A percentile compares a stretch with the other conserved stretches of the same genome.
phyloP scores from a whole-genome alignment of 2,113 vertebrate species.

The Brachyhypopomus occidentalis region DNA sequence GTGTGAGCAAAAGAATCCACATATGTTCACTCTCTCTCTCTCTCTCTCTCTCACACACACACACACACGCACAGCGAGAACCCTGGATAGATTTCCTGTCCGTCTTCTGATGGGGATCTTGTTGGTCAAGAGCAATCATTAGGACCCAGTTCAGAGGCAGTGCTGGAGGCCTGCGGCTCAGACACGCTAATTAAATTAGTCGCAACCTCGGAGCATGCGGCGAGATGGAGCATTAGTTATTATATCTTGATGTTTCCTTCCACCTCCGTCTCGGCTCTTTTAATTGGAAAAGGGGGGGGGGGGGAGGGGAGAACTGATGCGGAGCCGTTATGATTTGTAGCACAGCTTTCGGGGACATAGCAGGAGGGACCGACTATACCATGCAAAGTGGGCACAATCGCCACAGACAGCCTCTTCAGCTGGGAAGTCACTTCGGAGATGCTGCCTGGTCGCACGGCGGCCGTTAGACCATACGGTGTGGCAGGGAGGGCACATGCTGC shows the following conservation, averaged over 20 bases:
- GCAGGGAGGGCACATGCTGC: not conserved
- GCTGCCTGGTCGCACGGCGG: not conserved
- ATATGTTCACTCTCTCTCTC: slow-evolving; percentile 38
- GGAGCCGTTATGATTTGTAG: slow-evolving; percentile 30
- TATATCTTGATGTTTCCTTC: slow-evolving; percentile 38
- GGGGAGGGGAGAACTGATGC: slow-evolving; percentile 2
- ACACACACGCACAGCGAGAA: slow-evolving; percentile 12
- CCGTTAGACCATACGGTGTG: not conserved
- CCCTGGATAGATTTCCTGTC: slow-evolving; percentile 44
- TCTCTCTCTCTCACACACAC: not conserved
- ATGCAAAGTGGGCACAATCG: not conserved
- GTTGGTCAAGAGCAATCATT: slow-evolving; percentile 32
- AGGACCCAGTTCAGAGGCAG: slow-evolving; percentile 38
- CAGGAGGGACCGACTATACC: not conserved
- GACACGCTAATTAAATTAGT: slow-evolving; percentile 57
- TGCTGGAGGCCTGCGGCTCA: slow-evolving; percentile 40
- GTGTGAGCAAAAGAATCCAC: slow-evolving; percentile 49
- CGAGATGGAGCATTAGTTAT: slow-evolving; percentile 48
- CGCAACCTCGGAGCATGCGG: slow-evolving; percentile 45
- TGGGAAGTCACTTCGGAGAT: not conserved
- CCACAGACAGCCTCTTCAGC: not conserved
- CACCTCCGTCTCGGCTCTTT: slow-evolving; percentile 17
- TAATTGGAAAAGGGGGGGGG: slow-evolving; percentile 37
- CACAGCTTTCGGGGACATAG: slow-evolving; percentile 1
- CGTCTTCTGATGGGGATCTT: slow-evolving; percentile 39